Conservation (phyloP, 1,140 invertebrate genomes). For the Cotesia chilonis region DNA sequence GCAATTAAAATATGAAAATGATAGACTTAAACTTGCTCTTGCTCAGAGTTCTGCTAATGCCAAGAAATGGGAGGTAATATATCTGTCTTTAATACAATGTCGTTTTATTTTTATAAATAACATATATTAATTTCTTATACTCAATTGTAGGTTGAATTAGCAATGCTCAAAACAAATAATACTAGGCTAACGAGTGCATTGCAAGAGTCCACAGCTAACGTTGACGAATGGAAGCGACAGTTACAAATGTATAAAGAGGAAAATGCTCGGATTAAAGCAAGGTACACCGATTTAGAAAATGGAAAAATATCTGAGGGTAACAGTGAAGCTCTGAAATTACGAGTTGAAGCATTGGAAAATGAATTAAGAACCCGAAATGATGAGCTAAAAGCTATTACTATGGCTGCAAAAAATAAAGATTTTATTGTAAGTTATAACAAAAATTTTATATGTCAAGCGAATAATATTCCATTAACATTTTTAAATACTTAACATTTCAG, state of each 20-base stretch:
- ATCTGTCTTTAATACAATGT: not conserved
- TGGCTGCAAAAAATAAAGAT: conserved; percentile 65
- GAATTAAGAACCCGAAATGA: conserved; percentile 83
- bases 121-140: not conserved
- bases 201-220: conserved; percentile 96
- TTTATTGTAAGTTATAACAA: conserved; percentile 54
- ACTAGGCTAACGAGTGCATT: conserved; percentile 91
- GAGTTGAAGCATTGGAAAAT: conserved; percentile 79
- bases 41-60: conserved; percentile 97
- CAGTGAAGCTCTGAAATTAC: conserved; percentile 72
- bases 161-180: conserved; percentile 96
- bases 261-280: conserved; percentile 86
- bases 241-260: conserved; percentile 96
- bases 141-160: conserved; percentile 78
- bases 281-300: conserved; percentile 77
- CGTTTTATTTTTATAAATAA: not conserved
- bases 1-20: conserved; percentile 97
- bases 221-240: conserved; percentile 98
- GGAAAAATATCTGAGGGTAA: conserved; percentile 69
- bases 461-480: conserved; percentile 25
- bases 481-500: conserved; percentile 57
- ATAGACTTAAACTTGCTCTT: conserved; percentile 91
- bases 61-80: conserved; percentile 91
- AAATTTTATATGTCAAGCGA: conserved; percentile 21
- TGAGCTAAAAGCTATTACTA: conserved; percentile 71